A percentile compares a stretch with the other conserved stretches of the same genome.
Evolutionary conservation across 1,140 invertebrate species (phyloP).

Genomic region (Cotesia chilonis): DNA sequence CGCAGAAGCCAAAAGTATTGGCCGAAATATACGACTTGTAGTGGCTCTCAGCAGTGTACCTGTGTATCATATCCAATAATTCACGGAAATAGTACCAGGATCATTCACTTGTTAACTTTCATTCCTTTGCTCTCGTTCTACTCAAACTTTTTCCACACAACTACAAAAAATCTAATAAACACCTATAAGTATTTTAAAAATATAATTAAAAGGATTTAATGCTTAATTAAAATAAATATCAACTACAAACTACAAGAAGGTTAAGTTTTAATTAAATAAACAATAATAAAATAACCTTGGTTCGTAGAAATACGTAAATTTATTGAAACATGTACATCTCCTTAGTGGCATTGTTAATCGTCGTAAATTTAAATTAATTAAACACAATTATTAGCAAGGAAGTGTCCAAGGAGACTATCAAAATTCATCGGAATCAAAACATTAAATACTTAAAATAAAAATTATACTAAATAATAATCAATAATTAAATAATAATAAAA

Average conservation of each 20-base stretch:
- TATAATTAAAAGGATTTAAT: background rate
- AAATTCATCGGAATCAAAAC: too few relatives aligned
- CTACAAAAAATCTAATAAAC: background rate
- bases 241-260: background rate
- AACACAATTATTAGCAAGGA: background rate
- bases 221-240: background rate
- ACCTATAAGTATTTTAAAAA: background rate
- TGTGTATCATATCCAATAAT: conserved; percentile 63
- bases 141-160: background rate
- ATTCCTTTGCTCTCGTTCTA: background rate
- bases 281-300: conserved; percentile 29
- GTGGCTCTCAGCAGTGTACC: conserved; percentile 54
- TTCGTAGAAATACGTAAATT: conserved; percentile 64
- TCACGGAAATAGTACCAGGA: conserved; percentile 58
- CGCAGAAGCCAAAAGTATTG: background rate
- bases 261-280: background rate
- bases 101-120: conserved; percentile 46
- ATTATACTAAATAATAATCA: conserved; percentile 4
- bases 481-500: background rate
- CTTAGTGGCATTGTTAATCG: conserved; percentile 38
- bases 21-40: conserved; percentile 66
- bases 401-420: background rate
- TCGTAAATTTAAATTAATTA: background rate
- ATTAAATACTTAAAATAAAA: conserved; percentile 10
- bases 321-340: conserved; percentile 64